Evolutionary conservation across 2,888 invertebrate species (phyloP), one percentile per base, ranked within the genome.

Genomic region (Cyaniris semiargus): DNA sequence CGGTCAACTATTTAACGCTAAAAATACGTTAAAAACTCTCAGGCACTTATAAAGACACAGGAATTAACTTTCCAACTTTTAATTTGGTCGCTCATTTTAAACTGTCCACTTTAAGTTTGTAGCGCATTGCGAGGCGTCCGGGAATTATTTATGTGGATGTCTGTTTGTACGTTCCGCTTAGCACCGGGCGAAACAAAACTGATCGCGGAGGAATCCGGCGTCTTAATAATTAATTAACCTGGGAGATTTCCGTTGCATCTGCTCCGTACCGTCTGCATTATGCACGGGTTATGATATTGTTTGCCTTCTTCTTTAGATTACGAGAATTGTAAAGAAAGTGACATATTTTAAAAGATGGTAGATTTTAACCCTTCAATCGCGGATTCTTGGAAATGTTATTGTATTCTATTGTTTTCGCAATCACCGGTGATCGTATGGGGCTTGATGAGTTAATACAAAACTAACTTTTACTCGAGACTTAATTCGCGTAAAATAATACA

Each of bases 131-230:
- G 31, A 34, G 34, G 34, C 31, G 27, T 53, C 74, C 38, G 21
- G 70, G 79, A 79, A 79, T 79, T 76, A 77, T 79, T 77, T 76
- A 79, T 77, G 75, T 60, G 31, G 27, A 34, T 58, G 76, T 77
- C 72, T 74, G 48, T 74, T 48, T 72, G 71, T 56, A n/a, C 66
- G 75, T 60, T 31, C 23, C 60, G 58, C 58, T 58, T 66, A 66
- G 66, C 66, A 31, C 27, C 56, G 58, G 58, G 38, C 75, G 38
- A 60, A 75, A 58, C 34, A 75, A 60, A 60, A 27, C 56, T 38
- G 75, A 75, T 75, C 75, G 21, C 60, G n/a, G 18, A 74, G 74
- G 75, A 58, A 75, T 75, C 75, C 75, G 75, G 60, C 38, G 60
- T 75, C 60, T 75, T 75, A 75, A 75, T 75, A 75, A 75, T 75